Conservation (phyloP, 2,113 vertebrate species). For the Urocitellus parryii region DNA sequence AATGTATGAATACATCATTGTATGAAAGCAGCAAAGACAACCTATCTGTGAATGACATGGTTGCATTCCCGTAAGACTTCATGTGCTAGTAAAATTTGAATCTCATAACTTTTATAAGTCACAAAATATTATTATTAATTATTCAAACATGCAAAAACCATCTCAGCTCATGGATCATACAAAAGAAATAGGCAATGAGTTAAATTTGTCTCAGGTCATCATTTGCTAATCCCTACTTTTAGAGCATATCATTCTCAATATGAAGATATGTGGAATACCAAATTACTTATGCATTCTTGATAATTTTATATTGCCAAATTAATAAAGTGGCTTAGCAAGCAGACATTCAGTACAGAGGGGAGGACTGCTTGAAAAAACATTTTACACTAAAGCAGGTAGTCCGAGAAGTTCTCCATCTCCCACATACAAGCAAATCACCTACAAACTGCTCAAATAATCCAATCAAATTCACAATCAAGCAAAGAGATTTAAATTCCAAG, state of each 20-base stretch:
- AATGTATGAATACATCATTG: background rate
- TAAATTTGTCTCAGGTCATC: background rate
- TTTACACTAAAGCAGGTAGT: background rate
- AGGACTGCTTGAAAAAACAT: background rate
- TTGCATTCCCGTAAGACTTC: background rate
- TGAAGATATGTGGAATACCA: background rate
- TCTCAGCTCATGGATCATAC: background rate
- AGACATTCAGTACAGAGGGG: background rate
- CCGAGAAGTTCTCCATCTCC: background rate
- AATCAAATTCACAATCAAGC: background rate
- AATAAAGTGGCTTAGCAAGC: constrained; percentile 19
- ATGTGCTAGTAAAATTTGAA: constrained; percentile 25
- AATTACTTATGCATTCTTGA: background rate
- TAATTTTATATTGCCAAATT: background rate
- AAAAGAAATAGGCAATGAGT: background rate
- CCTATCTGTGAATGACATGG: background rate
- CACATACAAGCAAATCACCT: background rate
- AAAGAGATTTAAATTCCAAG: background rate
- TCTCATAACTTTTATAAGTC: background rate
- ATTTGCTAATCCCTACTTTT: background rate
- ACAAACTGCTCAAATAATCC: background rate
- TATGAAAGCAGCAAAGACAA: background rate
- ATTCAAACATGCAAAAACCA: constrained; percentile 14
- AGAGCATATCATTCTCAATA: background rate
- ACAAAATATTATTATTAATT: background rate